phyloP scores from a whole-genome alignment of 2,888 invertebrate species.

The Tachina lurida region DNA sequence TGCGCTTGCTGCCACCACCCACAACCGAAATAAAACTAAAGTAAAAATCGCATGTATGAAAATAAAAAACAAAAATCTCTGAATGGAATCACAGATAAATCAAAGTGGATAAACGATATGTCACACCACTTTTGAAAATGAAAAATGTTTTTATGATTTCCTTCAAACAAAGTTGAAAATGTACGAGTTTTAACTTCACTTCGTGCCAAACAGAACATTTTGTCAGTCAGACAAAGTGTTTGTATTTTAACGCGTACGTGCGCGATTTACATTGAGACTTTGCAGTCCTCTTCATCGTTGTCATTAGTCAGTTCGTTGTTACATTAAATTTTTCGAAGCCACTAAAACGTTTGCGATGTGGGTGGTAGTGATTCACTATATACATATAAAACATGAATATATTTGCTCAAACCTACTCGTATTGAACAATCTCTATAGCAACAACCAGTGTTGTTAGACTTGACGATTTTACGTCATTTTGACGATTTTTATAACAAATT shows the following conservation, averaged over 20 bases:
- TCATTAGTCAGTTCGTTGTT: constrained; percentile 30
- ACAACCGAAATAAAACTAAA: constrained; percentile 13
- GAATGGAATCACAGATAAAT: constrained; percentile 78
- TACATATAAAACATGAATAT: neutral
- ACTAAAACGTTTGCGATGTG: neutral
- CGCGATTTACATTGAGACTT: constrained; percentile 54
- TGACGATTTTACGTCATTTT: no score
- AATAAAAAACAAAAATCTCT: constrained; percentile 14
- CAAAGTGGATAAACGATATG: constrained; percentile 80
- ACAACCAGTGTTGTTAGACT: no score
- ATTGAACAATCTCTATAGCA: neutral
- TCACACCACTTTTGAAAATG: constrained; percentile 79
- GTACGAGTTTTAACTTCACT: constrained; percentile 43
- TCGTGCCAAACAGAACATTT: constrained; percentile 33
- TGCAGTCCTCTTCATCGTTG: constrained; percentile 22
- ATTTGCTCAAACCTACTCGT: neutral
- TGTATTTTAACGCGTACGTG: constrained; percentile 64
- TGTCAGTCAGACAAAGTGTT: constrained; percentile 59
- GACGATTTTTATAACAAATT: no score
- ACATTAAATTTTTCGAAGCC: constrained; percentile 4
- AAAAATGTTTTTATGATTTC: constrained; percentile 79
- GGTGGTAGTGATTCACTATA: neutral
- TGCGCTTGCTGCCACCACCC: constrained; percentile 22
- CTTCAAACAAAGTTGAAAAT: constrained; percentile 65
- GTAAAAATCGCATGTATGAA: constrained; percentile 28